phyloP scores from a whole-genome alignment of 2,888 invertebrate species.

The Phania funesta region DNA sequence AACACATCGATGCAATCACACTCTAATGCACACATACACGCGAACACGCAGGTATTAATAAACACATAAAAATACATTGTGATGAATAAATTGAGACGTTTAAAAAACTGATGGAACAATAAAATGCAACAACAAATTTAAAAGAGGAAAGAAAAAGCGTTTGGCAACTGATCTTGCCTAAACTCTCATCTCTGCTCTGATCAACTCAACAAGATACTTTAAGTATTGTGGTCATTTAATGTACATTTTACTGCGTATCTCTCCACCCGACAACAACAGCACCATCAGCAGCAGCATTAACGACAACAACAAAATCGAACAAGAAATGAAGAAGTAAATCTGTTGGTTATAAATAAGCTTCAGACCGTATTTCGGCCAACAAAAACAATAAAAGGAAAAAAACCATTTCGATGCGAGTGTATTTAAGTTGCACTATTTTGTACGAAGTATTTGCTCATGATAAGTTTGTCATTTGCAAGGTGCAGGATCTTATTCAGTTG shows the following conservation, averaged over 20 bases:
- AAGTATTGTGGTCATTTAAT: constrained; percentile 47
- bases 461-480: constrained; percentile 57
- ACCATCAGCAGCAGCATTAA: not conserved
- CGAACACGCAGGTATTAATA: not conserved
- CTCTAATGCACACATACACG: not conserved
- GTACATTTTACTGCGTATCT: constrained; percentile 46
- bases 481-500: constrained; percentile 50
- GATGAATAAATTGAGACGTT: constrained; percentile 56
- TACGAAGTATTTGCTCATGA: constrained; percentile 4
- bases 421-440: not conserved
- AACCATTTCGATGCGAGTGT: not conserved
- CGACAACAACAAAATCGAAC: not conserved
- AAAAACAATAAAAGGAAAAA: not conserved
- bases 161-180: constrained; percentile 52
- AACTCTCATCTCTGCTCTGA: constrained; percentile 14
- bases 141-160: not conserved
- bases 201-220: constrained; percentile 41
- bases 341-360: not conserved
- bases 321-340: not conserved
- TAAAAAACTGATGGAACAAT: constrained; percentile 54
- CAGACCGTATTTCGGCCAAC: not conserved
- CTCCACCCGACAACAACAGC: constrained; percentile 1
- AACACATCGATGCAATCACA: not conserved
- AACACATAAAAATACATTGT: constrained; percentile 18
- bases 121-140: constrained; percentile 31